Evolutionary conservation across 2,113 vertebrate genomes (phyloP), one percentile per base, ranked within the genome.

Genomic region (Lates calcarifer): DNA sequence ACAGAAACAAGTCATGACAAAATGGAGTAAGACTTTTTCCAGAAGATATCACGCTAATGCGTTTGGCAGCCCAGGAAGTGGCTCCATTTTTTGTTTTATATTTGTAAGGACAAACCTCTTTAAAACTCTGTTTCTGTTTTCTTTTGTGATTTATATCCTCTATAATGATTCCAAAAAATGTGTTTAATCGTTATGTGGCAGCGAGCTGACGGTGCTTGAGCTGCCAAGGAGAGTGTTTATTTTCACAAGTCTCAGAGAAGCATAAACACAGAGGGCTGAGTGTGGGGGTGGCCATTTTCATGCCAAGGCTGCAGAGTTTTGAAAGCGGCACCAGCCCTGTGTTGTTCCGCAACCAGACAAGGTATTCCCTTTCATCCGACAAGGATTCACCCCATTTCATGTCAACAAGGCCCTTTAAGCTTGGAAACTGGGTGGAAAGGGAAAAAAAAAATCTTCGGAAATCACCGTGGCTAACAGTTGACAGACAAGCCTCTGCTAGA

Each of bases 321-420:
- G 41, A 84, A 87, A 76, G 87, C 31, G 9, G 64, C 77, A 83
- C 55, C 68, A 60, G n/a, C 49, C 51, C 53, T 78, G 73, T 86
- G 83, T 90, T 86, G 78, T 88, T 90, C 72, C 72, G 53, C 60
- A 68, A 83, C 75, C 66, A 74, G 74, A 72, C 82, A 28, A 88
- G 87, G 81, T 88, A 89, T 90, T 91, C 81, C 65, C 77, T 92
- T 93, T 92, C 85, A 91, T 91, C 82, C 65, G 14, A 66, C 49
- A 67, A 85, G 91, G 91, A 92, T 93, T 91, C 84, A 92, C 91
- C 83, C 85, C 82, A 87, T 92, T 94, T 87, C 69, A 83, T 53
- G 68, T 91, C 90, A 93, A 89, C 82, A 43, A 90, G 89, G 81
- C 82, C 66, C 84, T 93, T 88, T 79, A 86, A 87, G 87, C 70